Evolutionary conservation across 2,113 vertebrate genomes (phyloP).

Genomic region (Patagioenas fasciata): DNA sequence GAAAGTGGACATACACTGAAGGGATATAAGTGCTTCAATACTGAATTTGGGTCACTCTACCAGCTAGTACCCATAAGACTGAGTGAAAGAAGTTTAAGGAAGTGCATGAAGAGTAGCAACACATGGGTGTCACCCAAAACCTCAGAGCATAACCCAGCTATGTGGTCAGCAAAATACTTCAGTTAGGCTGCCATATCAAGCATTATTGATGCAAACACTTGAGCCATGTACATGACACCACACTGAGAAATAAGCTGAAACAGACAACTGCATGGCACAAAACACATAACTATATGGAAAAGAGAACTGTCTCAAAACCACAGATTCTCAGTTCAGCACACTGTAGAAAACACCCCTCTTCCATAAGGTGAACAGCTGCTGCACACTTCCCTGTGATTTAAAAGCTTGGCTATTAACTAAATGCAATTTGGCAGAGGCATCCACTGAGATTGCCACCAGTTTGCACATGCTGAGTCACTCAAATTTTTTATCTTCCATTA

Average conservation of each 20-base stretch:
- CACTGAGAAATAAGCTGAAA: neutral
- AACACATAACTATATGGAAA: neutral
- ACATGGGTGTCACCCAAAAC: neutral
- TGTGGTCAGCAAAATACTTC: neutral
- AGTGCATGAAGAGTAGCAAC: neutral
- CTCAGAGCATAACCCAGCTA: neutral
- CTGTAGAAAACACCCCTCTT: neutral
- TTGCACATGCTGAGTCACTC: neutral
- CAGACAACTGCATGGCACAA: neutral
- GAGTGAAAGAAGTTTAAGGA: neutral
- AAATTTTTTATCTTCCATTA: neutral
- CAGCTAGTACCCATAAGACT: neutral
- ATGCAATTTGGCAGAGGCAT: neutral
- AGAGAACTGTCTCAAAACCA: neutral
- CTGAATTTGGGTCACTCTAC: neutral
- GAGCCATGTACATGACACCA: neutral
- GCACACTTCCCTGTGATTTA: neutral
- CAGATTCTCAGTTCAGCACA: neutral
- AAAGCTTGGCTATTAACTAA: constrained; percentile 8
- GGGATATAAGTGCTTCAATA: neutral
- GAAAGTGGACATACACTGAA: neutral
- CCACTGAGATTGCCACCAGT: neutral
- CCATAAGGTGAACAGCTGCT: constrained; percentile 1
- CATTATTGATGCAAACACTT: neutral
- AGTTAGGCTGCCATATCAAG: neutral